Percentiles rank a stretch among this genome's conserved stretches.
These are phyloP conservation scores for Thalassophryne amazonica DNA, from an alignment of 2,797 vertebrate genomes.

Conservation along the genomic window DNA sequence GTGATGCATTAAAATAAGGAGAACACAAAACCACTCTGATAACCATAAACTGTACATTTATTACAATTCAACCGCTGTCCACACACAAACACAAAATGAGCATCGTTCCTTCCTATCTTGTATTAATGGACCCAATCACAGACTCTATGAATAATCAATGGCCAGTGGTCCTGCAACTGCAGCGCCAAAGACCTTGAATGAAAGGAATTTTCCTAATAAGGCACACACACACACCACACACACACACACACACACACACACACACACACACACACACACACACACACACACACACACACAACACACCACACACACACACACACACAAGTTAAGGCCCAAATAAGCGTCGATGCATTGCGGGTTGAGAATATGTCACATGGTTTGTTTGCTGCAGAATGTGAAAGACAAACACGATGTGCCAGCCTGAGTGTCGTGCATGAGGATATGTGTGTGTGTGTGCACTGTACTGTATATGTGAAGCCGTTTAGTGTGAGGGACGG, in stretches of 20 bases:
- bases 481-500: slow-evolving; percentile 9
- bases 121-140: slow-evolving; percentile 83
- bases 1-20: no score
- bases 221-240: no score
- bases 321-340: slow-evolving; percentile 72
- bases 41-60: slow-evolving; percentile 53
- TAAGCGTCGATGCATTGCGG: slow-evolving; percentile 75
- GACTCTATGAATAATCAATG: slow-evolving; percentile 84
- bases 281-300: slow-evolving; percentile 34
- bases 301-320: slow-evolving; percentile 12
- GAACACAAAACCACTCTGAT: no score
- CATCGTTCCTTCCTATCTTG: slow-evolving; percentile 75
- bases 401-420: slow-evolving; percentile 74
- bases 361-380: slow-evolving; percentile 74
- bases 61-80: slow-evolving; percentile 53
- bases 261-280: no score
- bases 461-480: background rate
- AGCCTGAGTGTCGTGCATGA: slow-evolving; percentile 27
- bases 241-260: no score
- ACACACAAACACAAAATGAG: slow-evolving; percentile 57
- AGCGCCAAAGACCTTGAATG: slow-evolving; percentile 76
- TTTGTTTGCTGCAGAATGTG: slow-evolving; percentile 80
- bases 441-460: slow-evolving; percentile 2
- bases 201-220: slow-evolving; percentile 80
- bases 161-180: slow-evolving; percentile 76